These are phyloP conservation scores for Deilephila porcellus DNA, from an alignment of 2,888 invertebrate genomes.

Conservation along the genomic window DNA sequence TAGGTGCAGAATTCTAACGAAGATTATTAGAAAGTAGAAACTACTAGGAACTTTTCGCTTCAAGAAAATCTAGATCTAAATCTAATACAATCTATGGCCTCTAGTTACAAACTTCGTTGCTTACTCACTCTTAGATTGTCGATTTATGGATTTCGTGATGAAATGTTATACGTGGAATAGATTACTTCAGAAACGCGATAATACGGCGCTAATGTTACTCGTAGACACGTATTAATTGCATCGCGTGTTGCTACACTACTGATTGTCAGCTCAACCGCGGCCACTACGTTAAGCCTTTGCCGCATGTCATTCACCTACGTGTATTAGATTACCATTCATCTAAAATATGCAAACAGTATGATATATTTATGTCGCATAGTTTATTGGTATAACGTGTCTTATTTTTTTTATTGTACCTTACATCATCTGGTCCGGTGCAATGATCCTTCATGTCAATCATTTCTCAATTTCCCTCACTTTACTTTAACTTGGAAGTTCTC, in stretches of 20 bases:
- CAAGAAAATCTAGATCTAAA: background rate
- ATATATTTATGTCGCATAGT: too few relatives aligned
- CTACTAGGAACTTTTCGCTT: background rate
- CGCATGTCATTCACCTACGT: background rate
- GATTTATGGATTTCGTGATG: slow-evolving; percentile 1
- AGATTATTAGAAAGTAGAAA: background rate
- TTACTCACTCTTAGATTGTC: background rate
- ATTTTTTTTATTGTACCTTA: too few relatives aligned
- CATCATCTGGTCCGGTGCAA: too few relatives aligned
- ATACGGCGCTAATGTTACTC: background rate
- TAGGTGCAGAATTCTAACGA: too few relatives aligned
- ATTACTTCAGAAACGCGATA: slow-evolving; percentile 24
- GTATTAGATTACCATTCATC: background rate
- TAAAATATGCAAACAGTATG: background rate
- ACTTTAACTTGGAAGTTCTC: too few relatives aligned
- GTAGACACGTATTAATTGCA: slow-evolving; percentile 2
- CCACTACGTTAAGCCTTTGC: background rate
- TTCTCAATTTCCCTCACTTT: too few relatives aligned
- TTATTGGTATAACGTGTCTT: too few relatives aligned
- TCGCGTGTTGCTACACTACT: background rate
- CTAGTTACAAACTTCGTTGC: background rate
- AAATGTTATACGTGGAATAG: slow-evolving; percentile 26
- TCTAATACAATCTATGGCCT: background rate
- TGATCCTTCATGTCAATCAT: too few relatives aligned
- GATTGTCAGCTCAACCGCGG: background rate